phyloP scores from a whole-genome alignment of 2,113 vertebrate species.

The Archilochus colubris region DNA sequence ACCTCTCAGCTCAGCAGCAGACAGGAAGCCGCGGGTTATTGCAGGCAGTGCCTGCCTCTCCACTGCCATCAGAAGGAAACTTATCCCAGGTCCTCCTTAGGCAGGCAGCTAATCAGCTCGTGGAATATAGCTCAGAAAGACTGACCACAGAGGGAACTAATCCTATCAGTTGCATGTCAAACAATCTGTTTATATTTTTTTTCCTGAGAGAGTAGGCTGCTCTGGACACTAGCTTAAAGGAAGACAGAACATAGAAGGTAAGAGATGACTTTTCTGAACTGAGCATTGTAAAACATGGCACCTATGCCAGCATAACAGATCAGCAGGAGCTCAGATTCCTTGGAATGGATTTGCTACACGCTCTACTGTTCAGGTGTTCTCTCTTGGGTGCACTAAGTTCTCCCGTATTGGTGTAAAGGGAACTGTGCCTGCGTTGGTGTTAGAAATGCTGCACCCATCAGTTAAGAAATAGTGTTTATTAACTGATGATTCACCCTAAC shows the following conservation, averaged over 20 bases:
- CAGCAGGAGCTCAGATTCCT: background rate
- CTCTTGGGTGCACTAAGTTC: background rate
- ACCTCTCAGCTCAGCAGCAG: constrained; percentile 42
- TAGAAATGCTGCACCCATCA: constrained; percentile 29
- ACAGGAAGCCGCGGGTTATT: constrained; percentile 47
- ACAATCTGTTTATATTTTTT: background rate
- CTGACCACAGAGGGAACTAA: constrained; percentile 3
- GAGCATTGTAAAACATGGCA: background rate
- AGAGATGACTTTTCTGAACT: constrained; percentile 12
- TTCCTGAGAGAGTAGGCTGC: background rate
- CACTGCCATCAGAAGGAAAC: constrained; percentile 30
- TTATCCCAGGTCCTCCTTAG: constrained; percentile 32
- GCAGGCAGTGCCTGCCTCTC: constrained; percentile 22
- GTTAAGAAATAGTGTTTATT: constrained; percentile 50
- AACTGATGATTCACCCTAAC: constrained; percentile 46
- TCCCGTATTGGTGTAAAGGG: background rate
- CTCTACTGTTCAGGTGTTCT: background rate
- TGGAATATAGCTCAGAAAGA: background rate
- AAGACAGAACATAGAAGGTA: constrained; percentile 31
- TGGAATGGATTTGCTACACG: background rate
- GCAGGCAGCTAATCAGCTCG: constrained; percentile 15
- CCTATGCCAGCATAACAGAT: background rate
- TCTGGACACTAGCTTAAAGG: constrained; percentile 44
- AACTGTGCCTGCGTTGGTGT: background rate
- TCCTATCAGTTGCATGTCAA: background rate